phyloP scores from a whole-genome alignment of 2,113 vertebrate genomes.

The Dissostichus mawsoni region DNA sequence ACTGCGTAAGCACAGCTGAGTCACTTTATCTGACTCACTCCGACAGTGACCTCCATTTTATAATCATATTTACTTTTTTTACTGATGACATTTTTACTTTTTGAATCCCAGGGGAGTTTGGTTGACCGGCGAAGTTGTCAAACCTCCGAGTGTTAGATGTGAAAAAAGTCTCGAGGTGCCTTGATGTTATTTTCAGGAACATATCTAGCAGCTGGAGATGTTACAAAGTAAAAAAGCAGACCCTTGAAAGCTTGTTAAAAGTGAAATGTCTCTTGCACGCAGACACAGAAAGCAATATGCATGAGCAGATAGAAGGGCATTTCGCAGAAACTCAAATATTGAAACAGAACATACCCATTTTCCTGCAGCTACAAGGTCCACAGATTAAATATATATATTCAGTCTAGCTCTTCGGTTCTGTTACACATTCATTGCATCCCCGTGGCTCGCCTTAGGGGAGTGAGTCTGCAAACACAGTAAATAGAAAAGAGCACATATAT shows the following conservation, averaged over 20 bases:
- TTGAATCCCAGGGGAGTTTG: not conserved
- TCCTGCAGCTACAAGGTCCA: slow-evolving; percentile 1
- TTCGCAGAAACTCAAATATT: not conserved
- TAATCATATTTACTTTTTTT: not conserved
- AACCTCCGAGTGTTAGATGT: not conserved
- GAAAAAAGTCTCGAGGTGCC: not conserved
- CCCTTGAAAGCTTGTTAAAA: not conserved
- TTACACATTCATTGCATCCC: slow-evolving; percentile 1
- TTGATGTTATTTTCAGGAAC: slow-evolving; percentile 17
- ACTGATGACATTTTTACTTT: slow-evolving; percentile 3
- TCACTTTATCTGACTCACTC: slow-evolving; percentile 23
- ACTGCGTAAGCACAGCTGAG: not conserved
- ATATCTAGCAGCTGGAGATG: not conserved
- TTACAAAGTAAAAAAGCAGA: not conserved
- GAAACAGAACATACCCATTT: not conserved
- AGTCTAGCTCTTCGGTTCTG: not conserved
- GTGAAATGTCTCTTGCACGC: not conserved
- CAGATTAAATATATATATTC: slow-evolving; percentile 16
- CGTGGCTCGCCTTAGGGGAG: not conserved
- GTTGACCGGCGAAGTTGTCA: not conserved
- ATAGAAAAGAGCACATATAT: slow-evolving; percentile 1
- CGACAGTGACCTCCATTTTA: not conserved
- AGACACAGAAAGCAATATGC: not conserved
- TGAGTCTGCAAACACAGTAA: not conserved
- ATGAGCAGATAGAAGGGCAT: not conserved